A percentile compares a stretch with the other conserved stretches of the same genome.
Evolutionary conservation across 2,113 vertebrate genomes (phyloP).

Genomic region (Cynocephalus volans): DNA sequence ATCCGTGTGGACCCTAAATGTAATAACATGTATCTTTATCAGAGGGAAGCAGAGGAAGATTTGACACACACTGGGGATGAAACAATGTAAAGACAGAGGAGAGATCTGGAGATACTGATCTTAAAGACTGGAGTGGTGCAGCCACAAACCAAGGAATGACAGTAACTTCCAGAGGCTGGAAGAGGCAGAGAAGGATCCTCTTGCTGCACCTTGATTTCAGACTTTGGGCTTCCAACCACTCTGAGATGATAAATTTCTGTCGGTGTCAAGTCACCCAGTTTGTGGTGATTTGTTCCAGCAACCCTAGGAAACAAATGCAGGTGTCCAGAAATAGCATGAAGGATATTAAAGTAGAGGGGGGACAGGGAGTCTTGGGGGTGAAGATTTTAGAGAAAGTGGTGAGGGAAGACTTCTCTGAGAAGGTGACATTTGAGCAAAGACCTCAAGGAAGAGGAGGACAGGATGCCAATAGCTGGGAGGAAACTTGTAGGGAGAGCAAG

Average conservation of each 20-base stretch:
- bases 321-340: neutral
- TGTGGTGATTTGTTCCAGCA: neutral
- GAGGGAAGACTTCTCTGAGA: neutral
- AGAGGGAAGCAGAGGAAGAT: neutral
- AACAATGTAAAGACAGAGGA: neutral
- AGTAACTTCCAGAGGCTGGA: too few species aligned
- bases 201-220: neutral
- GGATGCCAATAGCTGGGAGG: neutral
- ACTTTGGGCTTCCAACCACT: neutral
- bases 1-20: too few species aligned
- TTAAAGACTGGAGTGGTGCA: fast-evolving
- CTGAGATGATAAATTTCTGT: neutral
- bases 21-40: fast-evolving
- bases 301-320: neutral
- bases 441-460: neutral
- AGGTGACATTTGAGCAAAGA: neutral
- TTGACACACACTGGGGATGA: neutral
- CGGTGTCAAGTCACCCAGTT: neutral
- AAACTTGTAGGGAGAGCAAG: neutral
- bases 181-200: neutral
- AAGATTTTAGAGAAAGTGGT: neutral
- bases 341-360: neutral
- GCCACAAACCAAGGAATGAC: fast-evolving
- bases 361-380: neutral
- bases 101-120: neutral